phyloP scores from a whole-genome alignment of 2,888 invertebrate genomes.

The Spialia ferax region DNA sequence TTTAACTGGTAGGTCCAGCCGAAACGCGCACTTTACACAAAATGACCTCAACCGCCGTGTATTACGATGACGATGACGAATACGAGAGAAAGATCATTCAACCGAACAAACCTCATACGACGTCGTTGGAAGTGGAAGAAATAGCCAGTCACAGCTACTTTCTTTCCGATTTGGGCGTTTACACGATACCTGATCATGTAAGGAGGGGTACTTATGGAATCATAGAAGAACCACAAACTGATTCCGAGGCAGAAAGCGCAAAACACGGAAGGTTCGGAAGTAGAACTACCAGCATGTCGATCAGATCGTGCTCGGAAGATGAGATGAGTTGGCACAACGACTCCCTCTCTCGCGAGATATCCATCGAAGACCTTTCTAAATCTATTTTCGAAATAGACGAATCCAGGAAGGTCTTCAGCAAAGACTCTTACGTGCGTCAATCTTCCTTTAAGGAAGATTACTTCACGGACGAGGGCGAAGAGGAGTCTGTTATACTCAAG shows the following conservation, averaged over 20 bases:
- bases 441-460: conserved; percentile 83
- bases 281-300: conserved; percentile 85
- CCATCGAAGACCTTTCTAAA: conserved; percentile 86
- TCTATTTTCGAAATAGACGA: conserved; percentile 83
- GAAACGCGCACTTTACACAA: conserved; percentile 89
- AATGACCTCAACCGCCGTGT: conserved; percentile 87
- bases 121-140: conserved; percentile 87
- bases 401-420: conserved; percentile 78
- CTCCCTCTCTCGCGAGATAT: conserved; percentile 85
- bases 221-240: conserved; percentile 82
- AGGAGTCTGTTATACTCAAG: conserved; percentile 72
- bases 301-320: conserved; percentile 89
- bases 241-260: conserved; percentile 81
- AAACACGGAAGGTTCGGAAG: conserved; percentile 66
- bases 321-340: conserved; percentile 86
- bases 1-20: conserved; percentile 88
- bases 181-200: conserved; percentile 74
- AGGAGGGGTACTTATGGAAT: conserved; percentile 79
- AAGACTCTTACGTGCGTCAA: conserved; percentile 79
- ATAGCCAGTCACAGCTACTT: conserved; percentile 87
- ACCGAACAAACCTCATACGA: conserved; percentile 81
- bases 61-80: conserved; percentile 86
- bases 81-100: conserved; percentile 69
- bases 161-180: conserved; percentile 82
- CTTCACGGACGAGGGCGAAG: conserved; percentile 72